phyloP scores from a whole-genome alignment of 1,140 invertebrate species.

The Adoxophyes honmai region DNA sequence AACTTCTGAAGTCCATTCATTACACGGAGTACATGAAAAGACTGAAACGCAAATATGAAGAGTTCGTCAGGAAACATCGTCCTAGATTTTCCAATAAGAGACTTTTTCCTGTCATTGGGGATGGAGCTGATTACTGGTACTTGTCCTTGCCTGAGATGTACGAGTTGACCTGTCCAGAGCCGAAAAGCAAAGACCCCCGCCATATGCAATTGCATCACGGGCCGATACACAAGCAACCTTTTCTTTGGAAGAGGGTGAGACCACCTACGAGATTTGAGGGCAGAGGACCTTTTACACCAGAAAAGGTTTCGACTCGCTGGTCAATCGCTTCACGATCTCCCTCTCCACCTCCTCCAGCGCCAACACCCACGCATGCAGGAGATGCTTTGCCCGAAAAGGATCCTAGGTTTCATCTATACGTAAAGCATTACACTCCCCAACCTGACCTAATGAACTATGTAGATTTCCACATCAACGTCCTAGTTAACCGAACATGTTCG shows the following conservation, averaged over 20 bases:
- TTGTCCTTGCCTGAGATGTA: conserved; percentile 68
- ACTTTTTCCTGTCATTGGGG: conserved; percentile 67
- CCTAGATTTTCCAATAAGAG: conserved; percentile 57
- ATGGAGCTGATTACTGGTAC: conserved; percentile 70
- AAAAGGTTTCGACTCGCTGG: conserved; percentile 5
- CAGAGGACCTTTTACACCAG: conserved; percentile 48
- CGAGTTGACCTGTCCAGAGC: conserved; percentile 42
- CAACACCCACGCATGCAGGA: conserved; percentile 27
- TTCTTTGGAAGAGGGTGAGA: conserved; percentile 54
- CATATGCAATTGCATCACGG: conserved; percentile 50
- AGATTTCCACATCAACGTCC: conserved; percentile 63
- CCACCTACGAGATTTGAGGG: conserved; percentile 27
- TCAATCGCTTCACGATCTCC: neutral
- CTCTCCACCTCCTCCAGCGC: conserved; percentile 27
- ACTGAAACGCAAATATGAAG: conserved; percentile 63
- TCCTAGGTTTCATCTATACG: conserved; percentile 60
- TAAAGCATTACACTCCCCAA: conserved; percentile 60
- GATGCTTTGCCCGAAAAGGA: conserved; percentile 35
- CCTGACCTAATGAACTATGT: conserved; percentile 66
- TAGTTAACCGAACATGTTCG: conserved; percentile 52
- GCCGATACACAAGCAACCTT: conserved; percentile 50
- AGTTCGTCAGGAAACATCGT: conserved; percentile 57
- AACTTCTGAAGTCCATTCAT: conserved; percentile 63
- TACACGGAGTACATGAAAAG: conserved; percentile 70
- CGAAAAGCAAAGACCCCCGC: conserved; percentile 37